phyloP scores from a whole-genome alignment of 2,113 vertebrate species.

The Dasyprocta punctata region DNA sequence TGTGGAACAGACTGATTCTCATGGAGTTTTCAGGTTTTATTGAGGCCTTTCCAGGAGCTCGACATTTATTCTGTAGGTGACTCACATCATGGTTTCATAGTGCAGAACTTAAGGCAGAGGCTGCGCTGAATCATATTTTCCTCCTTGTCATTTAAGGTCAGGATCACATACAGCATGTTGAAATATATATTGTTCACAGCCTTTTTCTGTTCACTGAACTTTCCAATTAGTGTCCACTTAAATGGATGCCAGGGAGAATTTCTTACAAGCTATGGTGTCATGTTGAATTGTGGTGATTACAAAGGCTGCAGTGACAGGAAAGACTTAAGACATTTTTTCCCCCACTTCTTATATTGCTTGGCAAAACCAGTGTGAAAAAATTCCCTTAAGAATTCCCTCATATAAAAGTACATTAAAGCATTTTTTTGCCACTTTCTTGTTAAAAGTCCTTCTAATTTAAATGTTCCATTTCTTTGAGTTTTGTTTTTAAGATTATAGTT shows the following conservation, averaged over 20 bases:
- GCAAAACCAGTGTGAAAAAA: constrained; percentile 68
- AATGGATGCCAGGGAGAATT: constrained; percentile 80
- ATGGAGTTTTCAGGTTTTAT: neutral
- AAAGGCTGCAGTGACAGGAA: constrained; percentile 78
- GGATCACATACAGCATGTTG: constrained; percentile 62
- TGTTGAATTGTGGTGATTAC: constrained; percentile 72
- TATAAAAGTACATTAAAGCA: constrained; percentile 68
- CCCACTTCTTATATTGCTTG: constrained; percentile 19
- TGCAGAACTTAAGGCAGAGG: constrained; percentile 41
- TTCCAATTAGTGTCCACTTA: constrained; percentile 83
- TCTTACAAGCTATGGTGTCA: constrained; percentile 68
- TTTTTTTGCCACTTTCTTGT: constrained; percentile 61
- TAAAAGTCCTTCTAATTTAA: constrained; percentile 74
- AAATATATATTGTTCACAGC: constrained; percentile 79
- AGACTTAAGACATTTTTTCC: constrained; percentile 57
- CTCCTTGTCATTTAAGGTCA: constrained; percentile 55
- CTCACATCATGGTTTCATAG: constrained; percentile 19
- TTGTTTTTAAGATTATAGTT: constrained; percentile 80
- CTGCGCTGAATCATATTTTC: constrained; percentile 43
- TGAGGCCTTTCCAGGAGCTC: neutral
- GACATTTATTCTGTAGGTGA: neutral
- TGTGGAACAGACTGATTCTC: neutral
- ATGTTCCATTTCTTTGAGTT: constrained; percentile 81
- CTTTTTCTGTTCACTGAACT: constrained; percentile 81
- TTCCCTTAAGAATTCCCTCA: constrained; percentile 54